These are phyloP conservation scores for Drosophila lutescens DNA, from an alignment of 2,888 invertebrate species.

Conservation along the genomic window DNA sequence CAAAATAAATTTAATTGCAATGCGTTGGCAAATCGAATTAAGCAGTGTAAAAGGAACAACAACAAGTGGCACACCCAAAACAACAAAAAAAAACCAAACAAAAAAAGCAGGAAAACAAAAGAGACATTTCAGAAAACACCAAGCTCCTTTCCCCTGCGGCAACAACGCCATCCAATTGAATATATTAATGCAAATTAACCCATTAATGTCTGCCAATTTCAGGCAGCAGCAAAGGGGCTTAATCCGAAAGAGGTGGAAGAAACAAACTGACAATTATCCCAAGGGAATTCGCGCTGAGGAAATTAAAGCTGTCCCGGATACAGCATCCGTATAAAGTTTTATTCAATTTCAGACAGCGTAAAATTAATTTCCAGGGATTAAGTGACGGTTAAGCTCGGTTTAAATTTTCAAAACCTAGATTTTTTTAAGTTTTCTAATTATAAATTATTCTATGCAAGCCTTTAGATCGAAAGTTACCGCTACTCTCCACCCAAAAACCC, in stretches of 20 bases:
- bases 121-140: neutral
- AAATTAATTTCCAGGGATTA: neutral
- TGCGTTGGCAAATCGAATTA: conserved; percentile 68
- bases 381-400: neutral
- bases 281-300: conserved; percentile 6
- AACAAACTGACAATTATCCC: conserved; percentile 9
- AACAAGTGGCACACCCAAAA: conserved; percentile 1
- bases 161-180: conserved; percentile 42
- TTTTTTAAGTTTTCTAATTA: too few species aligned
- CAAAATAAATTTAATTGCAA: conserved; percentile 70
- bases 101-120: neutral
- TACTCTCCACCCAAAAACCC: neutral
- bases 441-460: too few species aligned
- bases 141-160: conserved; percentile 8
- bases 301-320: conserved; percentile 4
- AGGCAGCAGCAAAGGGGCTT: conserved; percentile 3
- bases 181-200: conserved; percentile 54
- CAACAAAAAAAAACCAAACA: neutral
- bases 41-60: conserved; percentile 22
- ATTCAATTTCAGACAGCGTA: neutral
- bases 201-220: conserved; percentile 41
- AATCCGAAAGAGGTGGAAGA: conserved; percentile 2
- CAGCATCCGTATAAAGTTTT: neutral
- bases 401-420: too few species aligned
- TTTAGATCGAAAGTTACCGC: too few species aligned